These are phyloP conservation scores for Rhagonycha lutea DNA, from an alignment of 2,888 invertebrate species.

Conservation along the genomic window DNA sequence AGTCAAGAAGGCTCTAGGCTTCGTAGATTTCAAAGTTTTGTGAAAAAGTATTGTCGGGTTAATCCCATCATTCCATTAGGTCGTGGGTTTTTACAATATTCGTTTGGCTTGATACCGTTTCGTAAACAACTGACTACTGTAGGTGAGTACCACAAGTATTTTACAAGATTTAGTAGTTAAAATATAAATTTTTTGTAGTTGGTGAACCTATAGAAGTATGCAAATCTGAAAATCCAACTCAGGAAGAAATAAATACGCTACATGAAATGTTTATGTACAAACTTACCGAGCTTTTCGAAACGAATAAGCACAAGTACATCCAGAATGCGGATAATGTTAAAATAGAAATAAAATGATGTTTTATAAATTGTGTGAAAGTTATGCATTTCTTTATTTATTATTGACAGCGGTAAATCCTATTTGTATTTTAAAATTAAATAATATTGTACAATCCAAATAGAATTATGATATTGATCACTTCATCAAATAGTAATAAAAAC, in stretches of 20 bases:
- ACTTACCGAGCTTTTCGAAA: constrained; percentile 77
- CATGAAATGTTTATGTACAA: constrained; percentile 75
- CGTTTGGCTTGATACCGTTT: constrained; percentile 82
- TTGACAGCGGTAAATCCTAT: neutral
- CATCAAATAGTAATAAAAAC: neutral
- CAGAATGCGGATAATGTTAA: constrained; percentile 59
- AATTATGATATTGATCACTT: neutral
- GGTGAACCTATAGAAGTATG: constrained; percentile 82
- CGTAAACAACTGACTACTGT: constrained; percentile 82
- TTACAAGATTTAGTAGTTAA: neutral
- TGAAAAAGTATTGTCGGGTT: constrained; percentile 72
- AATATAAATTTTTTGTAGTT: constrained; percentile 60
- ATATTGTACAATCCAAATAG: neutral
- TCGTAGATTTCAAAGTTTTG: constrained; percentile 68
- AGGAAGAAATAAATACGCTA: constrained; percentile 74
- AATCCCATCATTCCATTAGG: constrained; percentile 78
- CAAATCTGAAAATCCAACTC: constrained; percentile 72
- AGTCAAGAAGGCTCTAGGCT: constrained; percentile 74
- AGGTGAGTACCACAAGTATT: constrained; percentile 63
- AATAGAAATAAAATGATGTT: neutral
- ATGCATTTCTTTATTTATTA: neutral
- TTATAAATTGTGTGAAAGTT: neutral
- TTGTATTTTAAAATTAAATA: neutral
- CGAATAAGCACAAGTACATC: constrained; percentile 79
- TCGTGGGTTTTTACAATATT: constrained; percentile 90